Conservation (phyloP, 2,113 vertebrate species). For the Excalfactoria chinensis region DNA sequence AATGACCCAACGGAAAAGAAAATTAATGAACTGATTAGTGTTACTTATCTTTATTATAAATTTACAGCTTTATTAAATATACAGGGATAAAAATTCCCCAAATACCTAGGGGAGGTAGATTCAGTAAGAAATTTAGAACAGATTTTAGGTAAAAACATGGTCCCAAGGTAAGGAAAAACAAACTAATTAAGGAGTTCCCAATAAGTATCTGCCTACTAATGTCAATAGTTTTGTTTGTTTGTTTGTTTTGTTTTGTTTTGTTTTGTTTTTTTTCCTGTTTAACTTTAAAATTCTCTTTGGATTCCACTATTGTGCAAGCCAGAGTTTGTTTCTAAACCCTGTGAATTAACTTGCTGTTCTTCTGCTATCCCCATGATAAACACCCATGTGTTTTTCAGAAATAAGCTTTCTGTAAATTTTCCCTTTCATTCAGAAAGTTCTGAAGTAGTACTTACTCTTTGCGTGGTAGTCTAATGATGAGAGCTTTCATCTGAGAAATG, state of each 20-base stretch:
- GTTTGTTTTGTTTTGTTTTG: too few species aligned
- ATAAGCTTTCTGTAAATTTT: not conserved
- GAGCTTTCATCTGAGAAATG: not conserved
- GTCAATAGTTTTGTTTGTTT: not conserved
- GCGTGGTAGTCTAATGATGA: not conserved
- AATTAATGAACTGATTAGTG: constrained; percentile 26
- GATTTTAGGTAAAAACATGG: not conserved
- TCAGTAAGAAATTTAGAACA: not conserved
- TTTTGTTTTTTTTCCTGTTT: not conserved
- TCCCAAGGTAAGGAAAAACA: not conserved
- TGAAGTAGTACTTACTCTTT: too few species aligned
- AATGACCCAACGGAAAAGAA: constrained; percentile 24
- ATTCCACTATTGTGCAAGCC: not conserved
- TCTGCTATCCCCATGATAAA: not conserved
- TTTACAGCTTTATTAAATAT: constrained; percentile 44
- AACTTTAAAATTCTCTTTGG: not conserved
- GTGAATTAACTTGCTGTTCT: not conserved
- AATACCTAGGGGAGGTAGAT: not conserved
- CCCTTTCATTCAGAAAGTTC: not conserved
- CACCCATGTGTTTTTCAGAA: not conserved
- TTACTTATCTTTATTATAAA: constrained; percentile 52
- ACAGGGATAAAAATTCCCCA: not conserved
- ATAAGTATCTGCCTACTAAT: not conserved
- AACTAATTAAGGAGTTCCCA: not conserved
- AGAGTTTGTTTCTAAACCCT: not conserved